Conservation (phyloP, 2,113 vertebrate species). For the Brachypteracias leptosomus region DNA sequence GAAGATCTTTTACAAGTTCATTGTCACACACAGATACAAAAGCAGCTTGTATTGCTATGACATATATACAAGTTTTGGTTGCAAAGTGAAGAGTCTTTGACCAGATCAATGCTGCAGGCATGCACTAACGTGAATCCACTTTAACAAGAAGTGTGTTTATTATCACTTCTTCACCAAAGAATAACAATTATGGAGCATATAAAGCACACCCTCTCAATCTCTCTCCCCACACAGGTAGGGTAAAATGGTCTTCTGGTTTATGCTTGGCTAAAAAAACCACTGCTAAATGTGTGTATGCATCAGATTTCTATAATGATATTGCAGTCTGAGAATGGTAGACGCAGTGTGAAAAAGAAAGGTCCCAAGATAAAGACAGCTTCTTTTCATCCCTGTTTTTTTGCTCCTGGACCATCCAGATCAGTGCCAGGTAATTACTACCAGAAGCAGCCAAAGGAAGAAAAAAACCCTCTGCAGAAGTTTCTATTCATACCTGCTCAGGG, state of each 20-base stretch:
- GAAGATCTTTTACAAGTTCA: neutral
- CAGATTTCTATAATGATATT: neutral
- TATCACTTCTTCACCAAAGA: neutral
- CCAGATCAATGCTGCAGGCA: neutral
- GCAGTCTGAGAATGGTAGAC: neutral
- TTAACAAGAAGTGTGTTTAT: neutral
- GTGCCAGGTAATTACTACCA: neutral
- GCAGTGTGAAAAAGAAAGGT: neutral
- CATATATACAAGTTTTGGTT: neutral
- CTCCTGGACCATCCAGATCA: neutral
- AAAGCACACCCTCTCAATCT: neutral
- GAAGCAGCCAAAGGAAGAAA: neutral
- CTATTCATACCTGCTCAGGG: neutral
- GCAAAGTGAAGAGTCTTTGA: neutral
- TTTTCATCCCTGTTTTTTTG: neutral
- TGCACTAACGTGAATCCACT: neutral
- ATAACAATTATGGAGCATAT: neutral
- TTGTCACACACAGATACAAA: neutral
- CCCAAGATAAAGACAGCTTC: neutral
- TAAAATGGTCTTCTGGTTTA: neutral
- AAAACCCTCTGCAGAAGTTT: neutral
- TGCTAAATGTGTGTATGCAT: neutral
- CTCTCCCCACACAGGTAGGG: neutral
- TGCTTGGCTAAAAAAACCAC: neutral
- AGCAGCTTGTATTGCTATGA: neutral